Percentiles rank a stretch among this genome's conserved stretches.
phyloP scores from a whole-genome alignment of 2,797 vertebrate genomes.

The Mallotus villosus region DNA sequence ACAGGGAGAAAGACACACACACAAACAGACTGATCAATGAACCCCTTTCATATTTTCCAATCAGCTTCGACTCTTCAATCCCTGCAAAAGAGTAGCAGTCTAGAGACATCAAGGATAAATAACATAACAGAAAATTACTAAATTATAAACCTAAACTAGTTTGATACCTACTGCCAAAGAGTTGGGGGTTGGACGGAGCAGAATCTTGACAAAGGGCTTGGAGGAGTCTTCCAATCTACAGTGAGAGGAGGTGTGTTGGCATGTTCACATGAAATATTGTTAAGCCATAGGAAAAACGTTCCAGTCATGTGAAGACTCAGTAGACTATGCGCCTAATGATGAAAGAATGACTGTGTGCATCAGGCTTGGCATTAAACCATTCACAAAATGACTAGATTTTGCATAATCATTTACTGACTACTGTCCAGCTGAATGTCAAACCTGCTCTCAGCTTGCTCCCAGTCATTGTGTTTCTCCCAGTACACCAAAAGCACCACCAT shows the following conservation, averaged over 20 bases:
- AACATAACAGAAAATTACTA: not conserved
- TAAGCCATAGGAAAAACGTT: not conserved
- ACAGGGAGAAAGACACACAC: constrained; percentile 20
- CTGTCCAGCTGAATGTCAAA: constrained; percentile 33
- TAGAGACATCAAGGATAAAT: not conserved
- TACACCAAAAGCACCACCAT: constrained; percentile 72
- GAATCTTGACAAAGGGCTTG: constrained; percentile 63
- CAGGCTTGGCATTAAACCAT: not conserved
- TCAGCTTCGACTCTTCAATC: not conserved
- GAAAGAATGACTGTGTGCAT: too few species aligned
- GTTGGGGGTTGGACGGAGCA: constrained; percentile 54
- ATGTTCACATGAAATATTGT: constrained; percentile 6
- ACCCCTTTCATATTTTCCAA: not conserved
- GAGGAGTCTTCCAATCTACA: constrained; percentile 64
- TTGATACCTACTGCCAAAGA: constrained; percentile 64
- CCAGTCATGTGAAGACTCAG: not conserved
- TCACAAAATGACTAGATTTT: not conserved
- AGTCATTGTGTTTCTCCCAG: constrained; percentile 75
- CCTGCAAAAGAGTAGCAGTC: not conserved
- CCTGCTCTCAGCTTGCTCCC: constrained; percentile 69
- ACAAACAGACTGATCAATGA: not conserved
- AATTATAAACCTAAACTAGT: not conserved
- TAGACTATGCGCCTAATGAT: too few species aligned
- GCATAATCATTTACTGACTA: not conserved
- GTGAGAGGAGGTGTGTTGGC: constrained; percentile 20